Evolutionary conservation across 92 coral and sea anemone species (phyloP), one percentile per base, ranked within the genome.

Genomic region (Zoanthus sansibaricus): DNA sequence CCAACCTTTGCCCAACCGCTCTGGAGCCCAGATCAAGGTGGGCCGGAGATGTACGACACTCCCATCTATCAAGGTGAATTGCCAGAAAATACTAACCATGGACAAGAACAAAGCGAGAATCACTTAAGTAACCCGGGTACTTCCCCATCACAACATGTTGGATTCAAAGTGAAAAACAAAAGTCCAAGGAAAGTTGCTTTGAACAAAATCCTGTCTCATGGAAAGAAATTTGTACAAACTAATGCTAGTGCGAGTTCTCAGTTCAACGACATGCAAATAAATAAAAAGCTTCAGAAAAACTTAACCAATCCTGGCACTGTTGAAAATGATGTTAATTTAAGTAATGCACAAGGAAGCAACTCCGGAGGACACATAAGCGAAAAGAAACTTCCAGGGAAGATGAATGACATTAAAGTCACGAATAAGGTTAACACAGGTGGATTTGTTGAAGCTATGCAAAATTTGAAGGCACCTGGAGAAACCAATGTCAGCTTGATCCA

Each of bases 1-100:
- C 92, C 84, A 14, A 73, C 89, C 4, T 86, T 83, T 56, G 92
- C 85, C 45, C 74, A 80, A 31, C 85, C 85, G 0, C 73, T 67
- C 13, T 80, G 85, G 55, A 80, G 66, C 25, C 75, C 85, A 7
- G 66, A 80, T 33, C 85, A 80, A 80, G 85, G 75, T 46, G 85
- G 75, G 42, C 42, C 42, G 1, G 85, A 66, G 0, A 42, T 64
- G 42, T 80, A 80, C 75, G 85, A 80, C 9, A 9, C 85, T 20
- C 85, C 67, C 8, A 80, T 80, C 59, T 18, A 17, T 8, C 85
- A 66, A 66, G 85, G 85, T 0, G 21, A 59, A 51, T 66, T 80
- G 75, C 75, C 75, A 1, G 30, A 58, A 3, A 67, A 20, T 25
- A 25, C 85, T 7, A 80, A 45, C 58, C 20, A 71, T 13, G 14